A percentile compares a stretch with the other conserved stretches of the same genome.
phyloP scores from a whole-genome alignment of 2,888 invertebrate genomes.

The Pandemis cinnamomeana region DNA sequence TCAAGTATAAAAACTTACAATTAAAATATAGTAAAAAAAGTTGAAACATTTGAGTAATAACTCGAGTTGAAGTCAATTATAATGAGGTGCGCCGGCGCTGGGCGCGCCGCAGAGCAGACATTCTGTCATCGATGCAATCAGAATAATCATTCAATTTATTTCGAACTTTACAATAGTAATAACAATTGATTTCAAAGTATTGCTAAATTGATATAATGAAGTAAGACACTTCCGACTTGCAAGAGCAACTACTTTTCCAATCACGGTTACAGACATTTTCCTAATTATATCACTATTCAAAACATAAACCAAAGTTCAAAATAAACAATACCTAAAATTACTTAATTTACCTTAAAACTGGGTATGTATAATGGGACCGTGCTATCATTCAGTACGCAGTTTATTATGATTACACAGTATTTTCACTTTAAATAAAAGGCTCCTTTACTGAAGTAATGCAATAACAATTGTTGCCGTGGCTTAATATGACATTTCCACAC shows the following conservation, averaged over 20 bases:
- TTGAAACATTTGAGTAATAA: not conserved
- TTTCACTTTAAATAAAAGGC: not conserved
- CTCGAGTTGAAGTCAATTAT: not conserved
- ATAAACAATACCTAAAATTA: not conserved
- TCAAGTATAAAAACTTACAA: slow-evolving; percentile 11
- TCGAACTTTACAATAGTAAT: not conserved
- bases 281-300: not conserved
- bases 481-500: not conserved
- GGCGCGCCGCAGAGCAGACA: not conserved
- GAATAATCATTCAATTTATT: not conserved
- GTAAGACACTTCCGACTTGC: not conserved
- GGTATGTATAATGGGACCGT: not conserved
- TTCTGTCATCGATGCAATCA: not conserved
- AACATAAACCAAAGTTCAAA: not conserved
- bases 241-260: not conserved
- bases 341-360: slow-evolving; percentile 9
- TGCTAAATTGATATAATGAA: not conserved
- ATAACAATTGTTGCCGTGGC: not conserved
- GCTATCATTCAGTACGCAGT: not conserved
- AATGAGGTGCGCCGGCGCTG: not conserved
- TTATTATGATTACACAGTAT: not conserved
- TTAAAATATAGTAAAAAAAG: slow-evolving; percentile 13
- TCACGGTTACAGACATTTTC: slow-evolving; percentile 1
- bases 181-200: not conserved
- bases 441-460: not conserved